Evolutionary conservation across 2,797 vertebrate species (phyloP), one percentile per base, ranked within the genome.

Genomic region (Sebastes nivosus): DNA sequence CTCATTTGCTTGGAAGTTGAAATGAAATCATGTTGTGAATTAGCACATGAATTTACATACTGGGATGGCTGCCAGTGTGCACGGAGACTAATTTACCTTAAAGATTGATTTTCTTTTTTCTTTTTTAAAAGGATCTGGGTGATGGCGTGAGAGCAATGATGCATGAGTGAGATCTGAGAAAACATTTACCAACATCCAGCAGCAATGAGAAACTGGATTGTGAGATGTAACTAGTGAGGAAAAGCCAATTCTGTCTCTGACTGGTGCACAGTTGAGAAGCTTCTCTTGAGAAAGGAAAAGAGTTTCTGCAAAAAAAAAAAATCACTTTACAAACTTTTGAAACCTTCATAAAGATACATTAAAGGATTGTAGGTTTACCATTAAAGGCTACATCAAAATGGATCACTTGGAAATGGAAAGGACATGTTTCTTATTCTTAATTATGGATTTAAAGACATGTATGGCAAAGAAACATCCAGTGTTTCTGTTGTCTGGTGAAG

Each of bases 21-120:
- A 97, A 97, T 97, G 97, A 99, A 99, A 98, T 97, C 97, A 98
- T 96, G 97, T 97, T 97, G 96, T 94, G 97, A 98, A 99, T 98
- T 98, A 97, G 97, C 97, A 97, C 97, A 97, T 88, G 97, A 97
- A 98, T 98, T 98, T 97, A 97, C 98, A 99, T 98, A 98, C 96
- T 92, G 97, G 97, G 97, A 97, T 93, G 94, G 88, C 95, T 97
- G 97, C 97, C 97, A 98, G 93, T 81, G 89, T 91, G 94, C 88
- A 95, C 90, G 93, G 94, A 93, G 95, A 96, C 96, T 95, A 94
- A 94, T 95, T 94, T 95, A 95, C 95, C 97, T 97, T 97, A 95
- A 96, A 97, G 96, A 97, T 92, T 89, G 86, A 92, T 93, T 93
- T 52, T 52, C 20, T 52, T 52, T 52, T 52, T n/a, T 52, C 50